Base-by-base conservation (phyloP, 2,797 vertebrate species). In the Schizopygopsis malacanthus region DNA sequence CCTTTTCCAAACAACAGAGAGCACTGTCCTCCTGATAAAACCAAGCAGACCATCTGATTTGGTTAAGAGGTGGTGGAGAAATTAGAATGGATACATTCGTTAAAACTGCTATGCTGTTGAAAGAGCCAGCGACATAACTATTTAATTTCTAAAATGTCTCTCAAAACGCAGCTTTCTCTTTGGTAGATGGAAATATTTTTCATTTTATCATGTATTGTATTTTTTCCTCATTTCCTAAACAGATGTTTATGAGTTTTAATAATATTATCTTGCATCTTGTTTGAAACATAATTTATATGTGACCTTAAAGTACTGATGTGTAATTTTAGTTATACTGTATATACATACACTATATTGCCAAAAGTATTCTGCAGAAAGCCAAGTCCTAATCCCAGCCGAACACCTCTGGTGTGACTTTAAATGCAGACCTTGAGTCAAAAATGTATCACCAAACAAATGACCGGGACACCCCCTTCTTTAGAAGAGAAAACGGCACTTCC, bases 1-100 rank as follows among this genome's bases (percentile, higher is more conserved):
- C 67, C 6, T 50, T 56, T 54, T 47, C 41, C 6, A 73, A 45
- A 84, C 86, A 87, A 61, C 82, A 87, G 86, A 81, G 82, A 73
- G 82, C 82, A 63, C 76, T 65, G n/a, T 33, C 11, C 15, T 56
- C 39, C 22, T 63, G 33, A 83, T 37, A 18, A 69, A 33, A 37
- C 77, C 28, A 54, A 70, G 63, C 22, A 54, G 33, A 63, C 2
- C 6, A 4, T 80, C 52, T 39, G 39, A 54, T 47, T 28, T 37
- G 50, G 56, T 50, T 45, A 33, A 37, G 65, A 70, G 20, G 5
- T 37, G 16, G 18, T 56, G 72, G 25, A 50, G 65, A 50, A n/a
- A 50, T 33, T 43, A 4, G 3, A 37, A 28, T 65, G 25, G 33
- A 71, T 37, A 9, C 56, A 65, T 61, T 28, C 39, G 39, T 33